phyloP scores from a whole-genome alignment of 2,113 vertebrate genomes.

The Boulengeromyrus knoepffleri region DNA sequence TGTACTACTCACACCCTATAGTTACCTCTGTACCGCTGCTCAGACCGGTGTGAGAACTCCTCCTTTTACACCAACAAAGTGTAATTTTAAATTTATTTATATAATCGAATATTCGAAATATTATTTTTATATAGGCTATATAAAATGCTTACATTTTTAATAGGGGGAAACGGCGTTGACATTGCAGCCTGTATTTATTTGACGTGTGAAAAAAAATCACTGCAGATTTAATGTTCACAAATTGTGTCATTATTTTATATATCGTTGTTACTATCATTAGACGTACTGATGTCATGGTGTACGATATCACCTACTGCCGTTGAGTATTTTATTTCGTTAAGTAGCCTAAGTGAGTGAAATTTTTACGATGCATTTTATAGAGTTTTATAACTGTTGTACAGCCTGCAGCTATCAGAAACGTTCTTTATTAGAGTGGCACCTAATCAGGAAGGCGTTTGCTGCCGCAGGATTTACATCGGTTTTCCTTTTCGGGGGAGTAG shows the following conservation, averaged over 20 bases:
- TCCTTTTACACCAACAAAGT: not conserved
- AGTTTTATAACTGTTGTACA: not conserved
- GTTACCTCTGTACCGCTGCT: constrained; percentile 84
- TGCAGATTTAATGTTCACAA: not conserved
- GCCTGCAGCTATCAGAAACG: not conserved
- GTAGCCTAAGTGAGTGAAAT: not conserved
- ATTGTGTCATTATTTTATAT: not conserved
- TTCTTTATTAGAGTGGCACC: not conserved
- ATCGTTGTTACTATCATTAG: constrained; percentile 26
- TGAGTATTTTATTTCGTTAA: not conserved
- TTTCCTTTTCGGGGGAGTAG: not conserved
- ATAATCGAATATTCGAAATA: constrained; percentile 35
- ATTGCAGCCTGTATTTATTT: constrained; percentile 17
- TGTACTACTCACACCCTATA: constrained; percentile 86
- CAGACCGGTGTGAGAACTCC: constrained; percentile 74
- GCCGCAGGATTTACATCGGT: not conserved
- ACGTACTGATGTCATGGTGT: constrained; percentile 35
- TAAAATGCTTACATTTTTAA: constrained; percentile 12
- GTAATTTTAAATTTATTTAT: constrained; percentile 44
- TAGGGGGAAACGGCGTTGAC: not conserved
- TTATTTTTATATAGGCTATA: constrained; percentile 28
- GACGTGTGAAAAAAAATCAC: not conserved
- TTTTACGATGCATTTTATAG: constrained; percentile 1
- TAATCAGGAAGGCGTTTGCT: not conserved
- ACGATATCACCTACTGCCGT: not conserved